These are phyloP conservation scores for Germaria angustata DNA, from an alignment of 2,888 invertebrate genomes.

Conservation along the genomic window DNA sequence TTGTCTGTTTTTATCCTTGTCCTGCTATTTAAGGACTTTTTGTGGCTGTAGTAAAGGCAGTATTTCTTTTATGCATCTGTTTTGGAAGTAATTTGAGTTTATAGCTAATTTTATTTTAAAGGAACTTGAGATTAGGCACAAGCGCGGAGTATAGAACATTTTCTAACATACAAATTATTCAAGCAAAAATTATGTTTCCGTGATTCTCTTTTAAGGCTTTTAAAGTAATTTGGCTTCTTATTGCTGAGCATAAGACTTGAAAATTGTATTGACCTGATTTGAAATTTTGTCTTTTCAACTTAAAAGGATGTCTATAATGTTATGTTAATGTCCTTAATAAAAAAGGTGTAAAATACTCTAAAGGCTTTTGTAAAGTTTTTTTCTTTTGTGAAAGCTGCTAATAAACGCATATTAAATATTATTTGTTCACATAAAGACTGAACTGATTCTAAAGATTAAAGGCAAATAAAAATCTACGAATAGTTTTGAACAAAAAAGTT, in stretches of 20 bases:
- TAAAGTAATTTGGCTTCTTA: not conserved
- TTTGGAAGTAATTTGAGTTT: slow-evolving; percentile 51
- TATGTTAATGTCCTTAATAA: not conserved
- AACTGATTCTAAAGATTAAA: slow-evolving; percentile 5
- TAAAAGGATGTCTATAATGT: not conserved
- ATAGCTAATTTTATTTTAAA: slow-evolving; percentile 26
- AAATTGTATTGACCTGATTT: not conserved
- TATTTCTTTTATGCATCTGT: slow-evolving; percentile 37
- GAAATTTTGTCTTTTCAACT: not conserved
- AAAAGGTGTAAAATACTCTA: not conserved
- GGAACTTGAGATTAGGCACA: not conserved
- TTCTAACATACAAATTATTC: not conserved
- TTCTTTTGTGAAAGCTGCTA: not conserved
- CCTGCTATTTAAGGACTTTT: not conserved
- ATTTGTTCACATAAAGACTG: not conserved
- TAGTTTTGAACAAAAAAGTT: not conserved
- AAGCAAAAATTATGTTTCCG: not conserved
- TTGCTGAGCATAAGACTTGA: not conserved
- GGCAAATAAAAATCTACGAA: not conserved
- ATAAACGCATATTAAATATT: not conserved
- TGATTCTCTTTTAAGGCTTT: not conserved
- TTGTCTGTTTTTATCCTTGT: not conserved
- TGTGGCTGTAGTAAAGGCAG: not conserved
- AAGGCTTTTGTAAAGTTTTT: not conserved
- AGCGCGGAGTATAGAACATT: no score